These are phyloP conservation scores for Stenodera caucasica DNA, from an alignment of 2,888 invertebrate genomes.

Conservation along the genomic window DNA sequence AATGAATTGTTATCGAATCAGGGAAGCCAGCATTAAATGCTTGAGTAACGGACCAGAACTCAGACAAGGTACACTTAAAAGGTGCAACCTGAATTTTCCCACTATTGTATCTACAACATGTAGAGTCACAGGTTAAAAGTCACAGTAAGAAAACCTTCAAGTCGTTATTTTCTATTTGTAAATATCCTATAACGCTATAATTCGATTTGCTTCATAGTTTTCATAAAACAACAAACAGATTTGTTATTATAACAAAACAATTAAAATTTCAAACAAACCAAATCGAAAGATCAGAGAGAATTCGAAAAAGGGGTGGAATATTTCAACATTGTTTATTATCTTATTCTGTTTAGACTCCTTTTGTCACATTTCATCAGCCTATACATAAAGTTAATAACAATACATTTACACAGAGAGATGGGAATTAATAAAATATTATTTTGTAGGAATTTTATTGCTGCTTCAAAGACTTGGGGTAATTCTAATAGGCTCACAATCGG, in stretches of 20 bases:
- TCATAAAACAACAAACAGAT: background rate
- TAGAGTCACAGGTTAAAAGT: slow-evolving; percentile 5
- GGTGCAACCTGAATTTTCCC: slow-evolving; percentile 25
- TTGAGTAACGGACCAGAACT: slow-evolving; percentile 22
- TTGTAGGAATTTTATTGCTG: background rate
- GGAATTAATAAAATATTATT: slow-evolving; percentile 2
- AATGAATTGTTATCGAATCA: slow-evolving; percentile 12
- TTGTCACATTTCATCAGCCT: background rate
- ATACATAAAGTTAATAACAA: background rate
- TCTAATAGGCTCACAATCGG: too few relatives aligned
- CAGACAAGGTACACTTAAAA: slow-evolving; percentile 14
- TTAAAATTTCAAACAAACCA: too few relatives aligned
- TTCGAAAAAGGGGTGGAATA: too few relatives aligned
- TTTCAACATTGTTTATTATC: background rate
- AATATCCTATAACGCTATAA: background rate
- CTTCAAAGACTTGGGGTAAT: too few relatives aligned
- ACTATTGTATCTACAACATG: slow-evolving; percentile 22
- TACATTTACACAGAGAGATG: background rate
- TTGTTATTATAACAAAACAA: background rate
- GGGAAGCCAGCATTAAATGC: slow-evolving; percentile 26
- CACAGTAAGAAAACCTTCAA: slow-evolving; percentile 1
- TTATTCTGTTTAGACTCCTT: background rate
- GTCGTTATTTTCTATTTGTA: background rate
- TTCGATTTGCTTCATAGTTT: background rate
- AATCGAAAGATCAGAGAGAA: too few relatives aligned